phyloP scores from a whole-genome alignment of 2,113 vertebrate species.

The Otus sunia region DNA sequence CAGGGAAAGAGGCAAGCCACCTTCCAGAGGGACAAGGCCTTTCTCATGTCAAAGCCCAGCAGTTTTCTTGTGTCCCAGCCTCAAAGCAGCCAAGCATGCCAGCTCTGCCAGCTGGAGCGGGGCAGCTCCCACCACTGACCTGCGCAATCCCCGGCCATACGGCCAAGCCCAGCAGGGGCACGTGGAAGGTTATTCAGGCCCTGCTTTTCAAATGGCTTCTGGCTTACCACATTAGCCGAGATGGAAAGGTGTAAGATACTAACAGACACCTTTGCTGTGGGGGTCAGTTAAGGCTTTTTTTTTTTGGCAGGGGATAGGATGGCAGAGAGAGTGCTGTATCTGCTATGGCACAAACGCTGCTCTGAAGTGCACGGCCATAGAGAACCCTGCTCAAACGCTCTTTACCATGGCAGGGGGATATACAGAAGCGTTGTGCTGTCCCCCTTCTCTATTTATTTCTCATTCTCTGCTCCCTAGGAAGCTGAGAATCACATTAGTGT shows the following conservation, averaged over 20 bases:
- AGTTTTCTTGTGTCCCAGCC: neutral
- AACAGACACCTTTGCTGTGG: neutral
- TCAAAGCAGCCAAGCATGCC: neutral
- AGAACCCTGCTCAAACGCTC: neutral
- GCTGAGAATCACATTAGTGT: constrained; percentile 2
- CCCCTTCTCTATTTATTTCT: constrained; percentile 21
- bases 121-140: neutral
- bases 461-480: constrained; percentile 27
- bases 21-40: neutral
- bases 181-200: neutral
- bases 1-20: neutral
- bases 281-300: neutral
- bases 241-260: neutral
- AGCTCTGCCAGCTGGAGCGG: neutral
- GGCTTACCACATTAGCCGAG: neutral
- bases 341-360: fast-evolving
- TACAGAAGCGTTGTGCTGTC: neutral
- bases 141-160: fast-evolving
- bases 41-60: neutral
- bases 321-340: neutral
- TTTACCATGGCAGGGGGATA: neutral
- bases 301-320: neutral
- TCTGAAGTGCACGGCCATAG: neutral
- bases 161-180: fast-evolving
- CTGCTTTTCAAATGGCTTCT: neutral